Conservation (phyloP, 1,140 invertebrate species). For the Drosophila pseudoobscura region DNA sequence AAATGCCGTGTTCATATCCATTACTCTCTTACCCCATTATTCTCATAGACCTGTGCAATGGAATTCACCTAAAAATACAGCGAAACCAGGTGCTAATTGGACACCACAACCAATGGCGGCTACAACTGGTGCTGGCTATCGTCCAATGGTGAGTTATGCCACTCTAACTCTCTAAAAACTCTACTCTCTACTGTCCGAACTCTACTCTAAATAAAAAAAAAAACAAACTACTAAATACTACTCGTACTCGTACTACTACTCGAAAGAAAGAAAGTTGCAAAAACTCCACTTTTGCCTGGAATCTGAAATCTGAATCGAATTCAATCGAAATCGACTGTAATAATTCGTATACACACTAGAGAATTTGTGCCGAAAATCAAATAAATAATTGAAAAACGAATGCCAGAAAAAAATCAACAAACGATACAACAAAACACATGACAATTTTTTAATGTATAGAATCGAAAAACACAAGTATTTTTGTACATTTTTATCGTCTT, state of each 20-base stretch:
- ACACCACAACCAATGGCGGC: constrained; percentile 93
- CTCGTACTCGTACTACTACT: constrained; percentile 22
- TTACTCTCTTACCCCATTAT: constrained; percentile 81
- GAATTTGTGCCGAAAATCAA: constrained; percentile 40
- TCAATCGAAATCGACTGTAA: constrained; percentile 17
- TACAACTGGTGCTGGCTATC: constrained; percentile 92
- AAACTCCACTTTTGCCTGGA: constrained; percentile 39
- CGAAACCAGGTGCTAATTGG: constrained; percentile 90
- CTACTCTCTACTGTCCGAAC: constrained; percentile 69
- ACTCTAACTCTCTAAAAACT: constrained; percentile 58
- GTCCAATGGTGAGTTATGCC: constrained; percentile 89
- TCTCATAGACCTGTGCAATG: constrained; percentile 89
- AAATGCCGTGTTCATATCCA: constrained; percentile 71
- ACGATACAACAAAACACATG: constrained; percentile 11
- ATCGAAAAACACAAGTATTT: constrained; percentile 9
- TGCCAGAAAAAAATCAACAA: constrained; percentile 24
- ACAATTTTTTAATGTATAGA: constrained; percentile 21
- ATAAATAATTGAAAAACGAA: constrained; percentile 17
- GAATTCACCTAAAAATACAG: constrained; percentile 93
- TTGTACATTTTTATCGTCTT: constrained; percentile 24
- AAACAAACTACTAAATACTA: constrained; percentile 13
- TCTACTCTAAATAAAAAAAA: constrained; percentile 44
- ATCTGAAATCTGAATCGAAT: constrained; percentile 14
- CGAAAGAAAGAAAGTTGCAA: constrained; percentile 42
- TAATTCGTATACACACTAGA: constrained; percentile 34